Evolutionary conservation across 2,113 vertebrate species (phyloP), one percentile per base, ranked within the genome.

Genomic region (Epinephelus cyanopodus): DNA sequence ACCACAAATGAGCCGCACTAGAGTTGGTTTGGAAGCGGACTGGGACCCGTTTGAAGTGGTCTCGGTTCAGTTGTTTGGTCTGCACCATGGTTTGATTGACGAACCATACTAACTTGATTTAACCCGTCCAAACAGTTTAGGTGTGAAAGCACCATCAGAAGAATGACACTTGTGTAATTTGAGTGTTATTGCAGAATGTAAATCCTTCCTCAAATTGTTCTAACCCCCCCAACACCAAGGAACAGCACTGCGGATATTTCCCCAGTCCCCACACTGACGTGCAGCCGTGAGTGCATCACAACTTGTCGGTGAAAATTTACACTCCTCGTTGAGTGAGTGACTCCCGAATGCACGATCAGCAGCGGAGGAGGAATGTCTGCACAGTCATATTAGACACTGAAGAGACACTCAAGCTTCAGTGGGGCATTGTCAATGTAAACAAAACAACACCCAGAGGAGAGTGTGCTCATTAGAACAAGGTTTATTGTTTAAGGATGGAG

Each of bases 401-500:
- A 61, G 23, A 77, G 47, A 79, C 74, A 64, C 66, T 33, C 57
- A 29, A 70, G 67, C 65, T 70, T 69, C 65, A 56, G 18, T 4
- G 39, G 54, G 50, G 17, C 61, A 33, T 23, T 64, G 57, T 86
- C 37, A 54, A 13, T 64, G 79, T 74, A 83, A 86, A 85, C 81
- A 86, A 27, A 74, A 79, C 68, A 73, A 21, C 82, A 72, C 86
- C 42, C 71, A 1, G n/a, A 65, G 71, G 64, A 56, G 11, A 12
- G 33, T 4, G 80, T 25, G 56, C 72, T 75, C 71, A 77, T 83
- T 78, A 82, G 65, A 83, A 61, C 82, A 65, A 63, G 63, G 74
- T 72, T 82, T 82, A 73, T 69, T 64, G 58, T 76, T 72, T 47
- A 85, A 64, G 67, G 53, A 79, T 76, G 56, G 60, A 71, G 63